Base-by-base conservation (phyloP, 1,140 invertebrate species). In the Zelostemma sp. region DNA sequence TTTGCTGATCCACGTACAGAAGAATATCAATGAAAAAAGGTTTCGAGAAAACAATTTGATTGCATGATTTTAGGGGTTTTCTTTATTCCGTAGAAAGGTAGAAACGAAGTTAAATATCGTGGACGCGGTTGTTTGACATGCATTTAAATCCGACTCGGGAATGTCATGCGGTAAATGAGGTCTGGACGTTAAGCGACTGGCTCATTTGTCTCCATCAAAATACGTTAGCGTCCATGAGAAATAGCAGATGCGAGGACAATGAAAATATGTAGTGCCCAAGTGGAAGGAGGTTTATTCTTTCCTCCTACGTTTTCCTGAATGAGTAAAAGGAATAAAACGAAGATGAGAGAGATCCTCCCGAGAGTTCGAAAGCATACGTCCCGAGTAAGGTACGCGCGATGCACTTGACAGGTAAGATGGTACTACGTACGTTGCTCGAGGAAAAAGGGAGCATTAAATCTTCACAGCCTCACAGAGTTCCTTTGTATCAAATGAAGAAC, bases 131-230 rank as follows among this genome's bases (percentile, higher is more conserved):
- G 8, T 28, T 28, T 28, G 25, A 4, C 25, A 15, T 50, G 31
- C 43, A 59, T 49, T 70, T 55, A 58, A 71, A 62, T 62, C 58
- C 38, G 41, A 21, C 47, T 65, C 53, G 65, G 57, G 57, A 31
- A 50, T 43, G 47, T 70, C 61, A 61, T 70, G 43, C 55, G 41
- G 9, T 31, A 28, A 53, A 53, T 46, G 53, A 59, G 62, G 58
- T 66, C 47, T 21, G 38, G 38, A 57, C 55, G 45, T 64, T 72
- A 68, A 68, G 57, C 67, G 57, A 16, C 60, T 35, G 6, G 9
- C 56, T 72, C 69, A 64, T 72, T 72, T 65, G 61, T 68, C 64
- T 74, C 58, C 61, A 70, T 70, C 72, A 68, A 74, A 74, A 70
- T 68, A 65, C 68, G 64, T 68, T 67, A 71, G 60, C 57, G 61